Conservation (phyloP, 53 echinoderm and acorn worm species). For the Holothuria leucospilota region DNA sequence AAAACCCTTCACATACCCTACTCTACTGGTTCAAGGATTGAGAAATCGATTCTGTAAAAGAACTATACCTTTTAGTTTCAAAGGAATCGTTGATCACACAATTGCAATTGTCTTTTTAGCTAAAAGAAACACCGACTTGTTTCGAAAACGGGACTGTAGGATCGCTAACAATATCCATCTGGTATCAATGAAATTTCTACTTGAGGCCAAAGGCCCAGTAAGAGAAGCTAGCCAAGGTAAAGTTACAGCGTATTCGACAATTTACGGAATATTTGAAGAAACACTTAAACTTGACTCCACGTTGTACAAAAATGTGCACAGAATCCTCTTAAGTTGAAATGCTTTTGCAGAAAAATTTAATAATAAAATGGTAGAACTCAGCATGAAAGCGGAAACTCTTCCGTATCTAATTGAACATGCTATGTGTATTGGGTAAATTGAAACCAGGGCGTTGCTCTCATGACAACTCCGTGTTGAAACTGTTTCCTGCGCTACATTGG, state of each 20-base stretch:
- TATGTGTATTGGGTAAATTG: no score
- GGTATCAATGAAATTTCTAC: not conserved
- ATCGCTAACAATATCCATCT: not conserved
- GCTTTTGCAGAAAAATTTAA: no score
- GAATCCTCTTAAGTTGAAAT: no score
- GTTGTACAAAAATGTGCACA: no score
- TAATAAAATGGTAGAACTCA: not conserved
- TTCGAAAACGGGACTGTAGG: slow-evolving; percentile 20
- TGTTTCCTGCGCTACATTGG: not conserved
- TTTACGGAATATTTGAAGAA: no score
- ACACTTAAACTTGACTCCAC: no score
- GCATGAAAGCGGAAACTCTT: not conserved
- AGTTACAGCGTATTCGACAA: no score
- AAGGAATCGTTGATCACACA: not conserved
- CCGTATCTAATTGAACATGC: not conserved
- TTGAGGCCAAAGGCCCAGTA: not conserved
- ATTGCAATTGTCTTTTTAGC: not conserved
- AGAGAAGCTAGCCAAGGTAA: not conserved
- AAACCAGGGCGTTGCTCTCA: no score
- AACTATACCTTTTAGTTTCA: not conserved
- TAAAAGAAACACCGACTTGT: not conserved
- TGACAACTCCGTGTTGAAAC: no score
- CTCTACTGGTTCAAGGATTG: not conserved
- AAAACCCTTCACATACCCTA: not conserved
- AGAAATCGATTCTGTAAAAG: no score